Base-by-base conservation (phyloP, 1,140 invertebrate genomes). In the Bilobella aurantiaca region DNA sequence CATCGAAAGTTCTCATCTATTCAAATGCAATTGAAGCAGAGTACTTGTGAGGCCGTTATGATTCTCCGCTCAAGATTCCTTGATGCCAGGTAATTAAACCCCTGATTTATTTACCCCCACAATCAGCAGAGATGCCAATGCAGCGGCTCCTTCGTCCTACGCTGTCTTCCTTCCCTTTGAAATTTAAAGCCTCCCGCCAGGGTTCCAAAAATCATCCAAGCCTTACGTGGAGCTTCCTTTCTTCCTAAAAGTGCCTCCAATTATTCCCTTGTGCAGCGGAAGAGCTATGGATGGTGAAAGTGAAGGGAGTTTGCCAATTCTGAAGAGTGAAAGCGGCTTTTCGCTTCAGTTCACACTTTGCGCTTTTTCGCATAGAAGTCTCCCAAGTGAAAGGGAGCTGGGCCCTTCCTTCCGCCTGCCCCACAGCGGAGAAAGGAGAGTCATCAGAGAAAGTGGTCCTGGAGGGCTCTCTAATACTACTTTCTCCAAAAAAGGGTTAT, bases 21-120 rank as follows among this genome's bases (percentile, higher is more conserved):
- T 75, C 96, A 99, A 81, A 96, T 99, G 88, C 97, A 99, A 79
- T 80, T 99, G 71, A 99, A 99, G 80, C 97, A 99, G 81, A 96
- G 92, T 68, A 99, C 96, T 18, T 99, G 97, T 78, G 97, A 99
- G 79, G 97, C 97, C n/a, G 96, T 99, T 60, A 99, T 99, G 96
- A 99, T 99, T 67, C 82, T 99, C 29, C 84, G 96, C 75, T 89
- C 87, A 64, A 79, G 87, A 79, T 98, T 98, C 82, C 84, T 98
- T 64, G 96, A 98, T 79, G 95, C 96, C 23, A 87, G 87, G 87
- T 88, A 75, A 67, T 73, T 59, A 28, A 14, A 28, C 28, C 8
- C 23, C 18, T 42, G 34, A 42, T 42, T 42, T 42, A 42, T 42
- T 42, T 18, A 42, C 34, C 34, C 34, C n/a, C n/a, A n/a, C n/a